Evolutionary conservation across 2,113 vertebrate species (phyloP).

Genomic region (Dascyllus trimaculatus): DNA sequence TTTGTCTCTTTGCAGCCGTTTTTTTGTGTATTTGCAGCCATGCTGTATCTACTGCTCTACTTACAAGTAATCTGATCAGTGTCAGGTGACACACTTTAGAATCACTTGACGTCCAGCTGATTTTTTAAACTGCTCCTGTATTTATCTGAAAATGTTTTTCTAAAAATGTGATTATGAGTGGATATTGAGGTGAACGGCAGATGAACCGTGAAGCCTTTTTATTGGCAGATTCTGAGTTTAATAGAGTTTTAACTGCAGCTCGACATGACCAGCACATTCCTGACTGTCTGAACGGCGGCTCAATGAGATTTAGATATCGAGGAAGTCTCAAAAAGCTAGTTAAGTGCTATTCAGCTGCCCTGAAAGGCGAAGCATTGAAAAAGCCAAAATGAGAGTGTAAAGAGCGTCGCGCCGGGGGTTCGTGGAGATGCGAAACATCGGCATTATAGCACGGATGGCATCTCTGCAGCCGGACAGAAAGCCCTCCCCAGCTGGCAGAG

Average conservation of each 20-base stretch:
- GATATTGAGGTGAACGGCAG: too few relatives aligned
- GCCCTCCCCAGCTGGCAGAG: conserved; percentile 76
- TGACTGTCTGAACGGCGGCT: conserved; percentile 10
- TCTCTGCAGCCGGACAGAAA: conserved; percentile 60
- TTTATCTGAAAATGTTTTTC: too few relatives aligned
- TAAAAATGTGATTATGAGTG: too few relatives aligned
- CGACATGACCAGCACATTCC: not conserved
- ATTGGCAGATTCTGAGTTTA: not conserved
- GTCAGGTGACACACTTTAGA: too few relatives aligned
- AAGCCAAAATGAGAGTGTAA: conserved; percentile 60
- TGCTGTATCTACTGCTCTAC: too few relatives aligned
- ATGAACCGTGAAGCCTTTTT: too few relatives aligned
- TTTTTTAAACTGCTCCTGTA: too few relatives aligned
- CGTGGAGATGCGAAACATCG: conserved; percentile 64
- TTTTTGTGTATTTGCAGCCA: too few relatives aligned
- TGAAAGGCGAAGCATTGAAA: conserved; percentile 50
- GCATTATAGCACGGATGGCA: conserved; percentile 69
- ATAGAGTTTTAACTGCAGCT: conserved; percentile 21
- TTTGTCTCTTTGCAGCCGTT: too few relatives aligned
- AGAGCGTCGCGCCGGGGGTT: conserved; percentile 39
- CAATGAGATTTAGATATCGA: conserved; percentile 65
- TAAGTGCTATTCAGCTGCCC: conserved; percentile 58
- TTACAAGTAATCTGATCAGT: too few relatives aligned
- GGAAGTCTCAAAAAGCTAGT: conserved; percentile 68
- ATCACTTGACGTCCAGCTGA: too few relatives aligned